phyloP scores from a whole-genome alignment of 2,797 vertebrate genomes.

The Antrozous pallidus region DNA sequence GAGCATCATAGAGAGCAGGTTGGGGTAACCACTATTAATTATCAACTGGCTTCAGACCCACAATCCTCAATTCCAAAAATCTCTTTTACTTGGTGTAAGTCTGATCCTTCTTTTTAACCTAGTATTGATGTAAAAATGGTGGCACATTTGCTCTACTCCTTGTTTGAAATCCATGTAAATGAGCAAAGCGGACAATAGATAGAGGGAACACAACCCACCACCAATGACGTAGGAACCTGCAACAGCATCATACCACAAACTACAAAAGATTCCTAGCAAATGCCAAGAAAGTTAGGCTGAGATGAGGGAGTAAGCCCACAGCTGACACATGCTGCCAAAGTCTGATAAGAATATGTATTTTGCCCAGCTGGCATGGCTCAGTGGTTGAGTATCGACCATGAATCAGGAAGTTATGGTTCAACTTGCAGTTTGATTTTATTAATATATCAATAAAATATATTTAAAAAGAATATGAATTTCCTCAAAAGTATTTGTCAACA shows the following conservation, averaged over 20 bases:
- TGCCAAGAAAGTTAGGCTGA: neutral
- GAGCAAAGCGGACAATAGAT: neutral
- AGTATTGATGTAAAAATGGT: neutral
- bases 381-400: too few species aligned
- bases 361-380: too few species aligned
- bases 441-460: too few species aligned
- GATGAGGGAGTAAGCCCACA: neutral
- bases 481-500: neutral
- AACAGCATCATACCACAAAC: neutral
- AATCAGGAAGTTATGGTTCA: too few species aligned
- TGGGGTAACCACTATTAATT: too few species aligned
- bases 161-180: neutral
- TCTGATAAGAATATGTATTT: neutral
- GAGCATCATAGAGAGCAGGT: too few species aligned
- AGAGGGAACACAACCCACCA: neutral
- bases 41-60: neutral
- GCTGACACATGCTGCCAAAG: neutral
- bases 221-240: neutral
- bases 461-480: neutral
- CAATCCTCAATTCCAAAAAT: neutral
- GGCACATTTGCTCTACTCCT: neutral
- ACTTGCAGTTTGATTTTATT: too few species aligned
- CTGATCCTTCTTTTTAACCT: neutral
- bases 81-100: neutral
- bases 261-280: neutral